These are phyloP conservation scores for Mesitornis unicolor DNA, from an alignment of 2,113 vertebrate species.

Conservation along the genomic window DNA sequence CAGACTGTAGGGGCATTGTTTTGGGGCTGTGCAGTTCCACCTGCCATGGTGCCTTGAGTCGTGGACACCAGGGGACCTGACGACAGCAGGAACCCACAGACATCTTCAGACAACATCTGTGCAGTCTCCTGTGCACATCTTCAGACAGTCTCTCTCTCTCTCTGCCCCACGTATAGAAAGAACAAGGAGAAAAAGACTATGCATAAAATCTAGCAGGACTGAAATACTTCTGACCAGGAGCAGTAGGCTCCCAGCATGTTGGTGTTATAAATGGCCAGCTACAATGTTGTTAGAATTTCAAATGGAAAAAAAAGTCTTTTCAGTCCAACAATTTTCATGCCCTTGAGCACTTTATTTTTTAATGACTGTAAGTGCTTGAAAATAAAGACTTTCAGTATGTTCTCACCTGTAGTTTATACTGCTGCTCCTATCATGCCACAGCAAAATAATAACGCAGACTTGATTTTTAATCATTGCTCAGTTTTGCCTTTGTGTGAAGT, in stretches of 20 bases:
- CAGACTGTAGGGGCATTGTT: neutral
- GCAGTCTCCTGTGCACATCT: neutral
- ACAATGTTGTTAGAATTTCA: neutral
- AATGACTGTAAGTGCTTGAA: neutral
- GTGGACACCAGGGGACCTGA: no score
- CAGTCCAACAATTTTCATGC: neutral
- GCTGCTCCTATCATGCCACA: neutral
- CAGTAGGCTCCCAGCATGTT: neutral
- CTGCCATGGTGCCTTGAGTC: fast-evolving
- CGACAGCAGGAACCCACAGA: fast-evolving
- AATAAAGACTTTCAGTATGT: neutral
- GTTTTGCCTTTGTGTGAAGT: neutral
- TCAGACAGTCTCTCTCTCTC: neutral
- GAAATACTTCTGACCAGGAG: neutral
- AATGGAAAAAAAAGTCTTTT: neutral
- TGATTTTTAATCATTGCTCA: neutral
- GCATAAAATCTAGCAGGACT: neutral
- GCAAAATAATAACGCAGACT: neutral
- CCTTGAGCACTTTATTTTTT: neutral
- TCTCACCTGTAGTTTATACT: neutral
- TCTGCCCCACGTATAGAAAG: neutral
- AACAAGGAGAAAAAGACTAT: neutral
- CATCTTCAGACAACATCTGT: neutral
- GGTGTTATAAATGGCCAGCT: neutral
- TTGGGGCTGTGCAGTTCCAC: fast-evolving